Evolutionary conservation across 2,888 invertebrate genomes (phyloP), one percentile per base, ranked within the genome.

Genomic region (Criorhina ranunculi): DNA sequence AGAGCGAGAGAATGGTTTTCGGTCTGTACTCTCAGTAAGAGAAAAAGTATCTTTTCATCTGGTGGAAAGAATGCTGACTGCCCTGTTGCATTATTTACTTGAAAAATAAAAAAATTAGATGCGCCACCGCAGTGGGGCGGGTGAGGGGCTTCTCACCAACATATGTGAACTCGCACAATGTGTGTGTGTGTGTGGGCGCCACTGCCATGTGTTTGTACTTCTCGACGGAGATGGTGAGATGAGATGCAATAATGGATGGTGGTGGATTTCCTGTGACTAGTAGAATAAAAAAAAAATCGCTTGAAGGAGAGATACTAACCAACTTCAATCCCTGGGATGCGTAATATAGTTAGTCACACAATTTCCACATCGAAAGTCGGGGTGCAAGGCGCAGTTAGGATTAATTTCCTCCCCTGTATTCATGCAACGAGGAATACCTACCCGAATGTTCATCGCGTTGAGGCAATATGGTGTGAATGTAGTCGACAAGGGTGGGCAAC

Each of bases 11-110:
- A 5, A 7, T 9, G 0, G 1, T 8, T 7, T 46, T 42, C 57
- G n/a, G n/a, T n/a, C 59, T 70, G 9, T 8, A 19, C 4, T 37
- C 37, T 64, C 11, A 29, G 31, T 7, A 67, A 59, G 31, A 75
- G 35, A 60, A n/a, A 55, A 11, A 15, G 8, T 31, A 9, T 59
- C 40, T 62, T 42, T 51, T 29, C 11, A 31, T 67, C 11, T 31
- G 9, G 12, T 2, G 31, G 53, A 31, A 17, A 62, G 3, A 53
- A 60, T 44, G 12, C 24, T 24, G 11, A 7, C 42, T 69, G 80
- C 80, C 76, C 80, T 81, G 80, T 81, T 81, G 80, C 80, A 76
- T 76, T 81, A 75, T 62, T 81, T 81, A 69, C 31, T 29, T 9
- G 4, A 11, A 55, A 67, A 57, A 46, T 19, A 44, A n/a, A 37